Percentiles rank a stretch among this genome's conserved stretches.
Conservation (phyloP, 2,888 invertebrate genomes). For the Ormyrus thymus region DNA sequence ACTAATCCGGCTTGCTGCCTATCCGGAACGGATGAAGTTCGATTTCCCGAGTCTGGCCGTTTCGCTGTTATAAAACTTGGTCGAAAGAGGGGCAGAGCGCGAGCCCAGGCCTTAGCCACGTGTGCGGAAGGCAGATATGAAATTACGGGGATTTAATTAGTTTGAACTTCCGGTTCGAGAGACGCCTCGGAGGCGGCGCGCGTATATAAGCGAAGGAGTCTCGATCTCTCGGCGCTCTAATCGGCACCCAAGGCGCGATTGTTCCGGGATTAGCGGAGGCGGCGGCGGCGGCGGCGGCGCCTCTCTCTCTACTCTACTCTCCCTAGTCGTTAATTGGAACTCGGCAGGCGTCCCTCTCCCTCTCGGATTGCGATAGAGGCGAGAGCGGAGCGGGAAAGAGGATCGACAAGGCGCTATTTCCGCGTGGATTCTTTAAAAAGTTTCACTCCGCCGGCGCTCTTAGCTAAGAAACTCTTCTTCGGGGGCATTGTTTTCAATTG, state of each 20-base stretch:
- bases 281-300: slow-evolving; percentile 44
- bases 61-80: slow-evolving; percentile 27
- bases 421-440: slow-evolving; percentile 53
- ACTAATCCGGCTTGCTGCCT: slow-evolving; percentile 13
- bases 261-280: slow-evolving; percentile 69
- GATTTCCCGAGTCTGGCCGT: slow-evolving; percentile 19
- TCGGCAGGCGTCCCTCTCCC: slow-evolving; percentile 31
- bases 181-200: slow-evolving; percentile 20
- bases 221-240: slow-evolving; percentile 65
- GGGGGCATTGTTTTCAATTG: slow-evolving; percentile 53
- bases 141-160: slow-evolving; percentile 74
- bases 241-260: slow-evolving; percentile 69
- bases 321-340: slow-evolving; percentile 68
- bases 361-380: slow-evolving; percentile 32
- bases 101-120: slow-evolving; percentile 61
- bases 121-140: slow-evolving; percentile 74
- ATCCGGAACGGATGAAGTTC: slow-evolving; percentile 31
- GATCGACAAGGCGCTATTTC: slow-evolving; percentile 48
- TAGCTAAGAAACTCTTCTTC: slow-evolving; percentile 32
- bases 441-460: slow-evolving; percentile 8
- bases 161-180: slow-evolving; percentile 66
- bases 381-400: background rate
- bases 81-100: too few relatives aligned
- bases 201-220: slow-evolving; percentile 46
- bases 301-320: slow-evolving; percentile 52